phyloP scores from a whole-genome alignment of 2,797 vertebrate genomes.

The Astyanax mexicanus region DNA sequence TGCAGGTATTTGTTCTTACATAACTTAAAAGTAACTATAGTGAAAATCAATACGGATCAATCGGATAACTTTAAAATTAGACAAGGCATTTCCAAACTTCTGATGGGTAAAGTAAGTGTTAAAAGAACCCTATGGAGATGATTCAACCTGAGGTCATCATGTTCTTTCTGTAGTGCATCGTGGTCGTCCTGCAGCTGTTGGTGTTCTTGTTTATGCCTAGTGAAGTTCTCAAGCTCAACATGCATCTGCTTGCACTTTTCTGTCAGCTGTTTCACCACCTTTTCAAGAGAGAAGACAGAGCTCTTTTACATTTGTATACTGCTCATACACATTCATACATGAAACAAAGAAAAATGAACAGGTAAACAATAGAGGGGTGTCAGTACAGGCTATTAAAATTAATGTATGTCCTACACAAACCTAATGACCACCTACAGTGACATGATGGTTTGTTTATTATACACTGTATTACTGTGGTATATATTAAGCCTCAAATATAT shows the following conservation, averaged over 20 bases:
- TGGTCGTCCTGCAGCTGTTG: constrained; percentile 62
- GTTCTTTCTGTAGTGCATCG: constrained; percentile 51
- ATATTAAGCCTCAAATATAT: too few species aligned
- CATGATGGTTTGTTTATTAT: too few species aligned
- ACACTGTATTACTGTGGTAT: too few species aligned
- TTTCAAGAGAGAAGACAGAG: not conserved
- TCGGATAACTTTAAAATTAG: too few species aligned
- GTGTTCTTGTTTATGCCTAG: constrained; percentile 37
- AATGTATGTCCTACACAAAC: too few species aligned
- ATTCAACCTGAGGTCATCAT: constrained; percentile 70
- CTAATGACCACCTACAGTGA: too few species aligned
- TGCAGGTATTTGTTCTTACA: too few species aligned
- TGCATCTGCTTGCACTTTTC: constrained; percentile 72
- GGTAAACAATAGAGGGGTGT: not conserved
- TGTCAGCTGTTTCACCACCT: constrained; percentile 74
- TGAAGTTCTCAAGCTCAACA: constrained; percentile 58
- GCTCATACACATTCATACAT: too few species aligned
- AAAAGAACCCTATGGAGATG: not conserved
- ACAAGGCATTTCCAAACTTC: too few species aligned
- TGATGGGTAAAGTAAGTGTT: not conserved
- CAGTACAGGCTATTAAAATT: not conserved
- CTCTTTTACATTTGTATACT: not conserved
- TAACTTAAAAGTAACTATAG: too few species aligned
- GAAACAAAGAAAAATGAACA: not conserved
- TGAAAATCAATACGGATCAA: not conserved